Percentiles rank a stretch among this genome's conserved stretches.
These are phyloP conservation scores for Empis stercorea DNA, from an alignment of 2,888 invertebrate genomes.

Conservation along the genomic window DNA sequence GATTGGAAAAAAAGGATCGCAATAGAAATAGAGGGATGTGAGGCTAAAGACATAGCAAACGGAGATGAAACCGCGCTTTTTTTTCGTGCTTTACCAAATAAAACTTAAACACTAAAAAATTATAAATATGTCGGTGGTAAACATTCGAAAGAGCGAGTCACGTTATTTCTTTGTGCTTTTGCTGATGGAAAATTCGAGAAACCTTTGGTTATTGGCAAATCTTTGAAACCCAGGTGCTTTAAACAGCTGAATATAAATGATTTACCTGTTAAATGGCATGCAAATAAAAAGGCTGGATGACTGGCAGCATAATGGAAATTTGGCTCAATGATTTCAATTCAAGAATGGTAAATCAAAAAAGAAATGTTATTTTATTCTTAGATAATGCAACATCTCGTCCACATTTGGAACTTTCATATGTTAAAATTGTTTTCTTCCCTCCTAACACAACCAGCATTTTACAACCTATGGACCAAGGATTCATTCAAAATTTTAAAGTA, in stretches of 20 bases:
- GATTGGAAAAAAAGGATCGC: neutral
- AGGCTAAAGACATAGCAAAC: constrained; percentile 3
- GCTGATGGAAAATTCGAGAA: constrained; percentile 13
- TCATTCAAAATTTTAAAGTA: constrained; percentile 2
- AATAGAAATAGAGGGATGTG: neutral
- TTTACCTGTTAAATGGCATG: constrained; percentile 1
- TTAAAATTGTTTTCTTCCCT: neutral
- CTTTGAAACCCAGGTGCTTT: constrained; percentile 1
- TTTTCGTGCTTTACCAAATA: constrained; percentile 19
- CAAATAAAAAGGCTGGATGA: constrained; percentile 4
- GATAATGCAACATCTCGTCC: constrained; percentile 7
- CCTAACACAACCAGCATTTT: neutral
- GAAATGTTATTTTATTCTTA: constrained; percentile 10
- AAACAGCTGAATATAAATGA: neutral
- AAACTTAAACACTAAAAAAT: constrained; percentile 18
- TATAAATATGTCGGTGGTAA: constrained; percentile 21
- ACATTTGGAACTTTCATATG: neutral
- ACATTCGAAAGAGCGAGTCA: constrained; percentile 18
- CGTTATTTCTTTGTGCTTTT: constrained; percentile 16
- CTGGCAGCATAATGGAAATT: neutral
- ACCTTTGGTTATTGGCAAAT: constrained; percentile 8
- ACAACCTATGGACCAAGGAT: constrained; percentile 1
- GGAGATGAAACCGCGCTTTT: constrained; percentile 20
- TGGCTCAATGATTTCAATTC: constrained; percentile 6
- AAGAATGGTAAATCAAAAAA: constrained; percentile 7